Base-by-base conservation (phyloP, 2,113 vertebrate species). In the Mirounga angustirostris region DNA sequence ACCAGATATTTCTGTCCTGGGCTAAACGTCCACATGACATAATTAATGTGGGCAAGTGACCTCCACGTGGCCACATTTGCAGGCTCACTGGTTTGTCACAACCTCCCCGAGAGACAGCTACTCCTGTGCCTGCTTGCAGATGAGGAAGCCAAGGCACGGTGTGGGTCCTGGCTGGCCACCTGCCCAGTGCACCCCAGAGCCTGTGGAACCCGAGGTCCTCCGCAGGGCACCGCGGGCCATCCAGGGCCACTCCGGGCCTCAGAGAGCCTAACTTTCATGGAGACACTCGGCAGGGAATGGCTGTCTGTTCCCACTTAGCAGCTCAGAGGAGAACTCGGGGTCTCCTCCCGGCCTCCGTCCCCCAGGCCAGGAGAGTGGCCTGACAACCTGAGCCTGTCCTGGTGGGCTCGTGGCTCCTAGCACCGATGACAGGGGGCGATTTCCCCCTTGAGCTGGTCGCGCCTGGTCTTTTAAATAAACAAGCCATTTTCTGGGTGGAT, bases 341-440 rank as follows among this genome's bases (percentile, higher is more conserved):
- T 28, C 14, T 36, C 30, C 22, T 14, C 21, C 50, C 30, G 43
- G n/a, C 11, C 22, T 30, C 59, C 59, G 21, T 33, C 24, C 40
- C 8, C 3, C 4, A 5, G 33, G 63, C 28, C 4, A 4, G 21
- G 33, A 26, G 30, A 4, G 61, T 14, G 18, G 33, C 14, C 43
- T 12, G 7, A 36, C 61, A 7, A 74, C 40, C 11, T 2, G 52
- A 43, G 28, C 74, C 59, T 78, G 16, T 73, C 43, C 43, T 1
- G 24, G n/a, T 4, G 26, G 89, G 65, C 54, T 22, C 3, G 2
- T 65, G 54, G 33, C 4, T 0, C 30, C 76, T 12, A 11, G 28
- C 3, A 5, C 58, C 56, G 0, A 1, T 0, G 0, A 21, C 46
- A 83, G 61, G 9, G 19, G 12, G 28, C 2, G 0, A 58, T 30